A percentile compares a stretch with the other conserved stretches of the same genome.
Conservation (phyloP, 1,140 invertebrate species). For the Pachyrhynchus sulphureomaculatus region DNA sequence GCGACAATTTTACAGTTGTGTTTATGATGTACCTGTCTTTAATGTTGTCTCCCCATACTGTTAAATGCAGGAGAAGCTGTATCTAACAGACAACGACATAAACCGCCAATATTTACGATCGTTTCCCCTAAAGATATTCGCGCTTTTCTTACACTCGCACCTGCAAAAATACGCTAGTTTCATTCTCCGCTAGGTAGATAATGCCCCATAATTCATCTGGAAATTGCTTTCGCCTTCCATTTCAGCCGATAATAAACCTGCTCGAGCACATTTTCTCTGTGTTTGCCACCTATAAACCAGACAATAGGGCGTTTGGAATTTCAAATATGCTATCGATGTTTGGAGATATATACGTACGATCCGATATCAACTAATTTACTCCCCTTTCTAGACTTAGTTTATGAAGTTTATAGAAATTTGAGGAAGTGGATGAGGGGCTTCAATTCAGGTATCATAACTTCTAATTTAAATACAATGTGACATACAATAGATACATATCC, state of each 20-base stretch:
- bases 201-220: constrained; percentile 49
- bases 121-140: constrained; percentile 34
- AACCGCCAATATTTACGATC: constrained; percentile 52
- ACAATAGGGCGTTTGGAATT: constrained; percentile 37
- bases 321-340: constrained; percentile 28
- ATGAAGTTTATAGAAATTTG: too few species aligned
- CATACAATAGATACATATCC: too few species aligned
- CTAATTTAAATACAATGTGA: too few species aligned
- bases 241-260: constrained; percentile 49
- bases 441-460: too few species aligned
- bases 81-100: constrained; percentile 50
- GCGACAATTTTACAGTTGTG: too few species aligned
- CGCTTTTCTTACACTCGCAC: constrained; percentile 43
- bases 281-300: constrained; percentile 48
- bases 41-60: too few species aligned
- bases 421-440: too few species aligned
- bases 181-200: constrained; percentile 49
- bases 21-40: too few species aligned
- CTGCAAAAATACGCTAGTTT: constrained; percentile 50
- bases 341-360: constrained; percentile 21
- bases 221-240: constrained; percentile 51
- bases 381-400: neutral
- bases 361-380: constrained; percentile 22
- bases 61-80: constrained; percentile 33
- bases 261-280: constrained; percentile 44